A percentile compares a stretch with the other conserved stretches of the same genome.
phyloP scores from a whole-genome alignment of 1,140 invertebrate species.

The Orchestia grillus region DNA sequence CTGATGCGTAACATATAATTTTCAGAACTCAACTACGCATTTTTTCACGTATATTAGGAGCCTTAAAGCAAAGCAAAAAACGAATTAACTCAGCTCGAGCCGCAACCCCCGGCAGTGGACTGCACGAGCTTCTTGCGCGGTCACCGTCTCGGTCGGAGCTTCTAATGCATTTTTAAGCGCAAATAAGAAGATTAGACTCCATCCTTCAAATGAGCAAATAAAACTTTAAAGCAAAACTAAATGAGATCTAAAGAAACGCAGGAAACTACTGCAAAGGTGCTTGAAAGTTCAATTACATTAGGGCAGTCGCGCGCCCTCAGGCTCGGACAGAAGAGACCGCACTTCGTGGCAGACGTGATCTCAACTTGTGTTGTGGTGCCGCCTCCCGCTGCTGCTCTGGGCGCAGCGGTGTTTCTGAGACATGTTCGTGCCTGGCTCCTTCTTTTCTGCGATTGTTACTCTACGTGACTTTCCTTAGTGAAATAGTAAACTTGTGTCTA shows the following conservation, averaged over 20 bases:
- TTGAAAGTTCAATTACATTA: slow-evolving; percentile 51
- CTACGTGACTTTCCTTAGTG: neutral
- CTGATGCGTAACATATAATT: neutral
- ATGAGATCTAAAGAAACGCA: slow-evolving; percentile 44
- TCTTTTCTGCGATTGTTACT: neutral
- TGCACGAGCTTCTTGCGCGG: neutral
- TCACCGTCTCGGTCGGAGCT: neutral
- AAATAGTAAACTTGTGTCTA: too few species aligned
- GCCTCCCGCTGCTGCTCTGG: neutral
- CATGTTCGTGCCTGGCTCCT: neutral
- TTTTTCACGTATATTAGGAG: neutral
- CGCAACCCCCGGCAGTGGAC: neutral
- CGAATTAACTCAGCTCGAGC: neutral
- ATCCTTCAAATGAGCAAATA: slow-evolving; percentile 40
- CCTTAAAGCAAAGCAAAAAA: neutral
- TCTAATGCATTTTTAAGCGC: slow-evolving; percentile 42
- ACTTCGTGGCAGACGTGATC: neutral
- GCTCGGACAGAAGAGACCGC: neutral
- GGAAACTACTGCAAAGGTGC: slow-evolving; percentile 48
- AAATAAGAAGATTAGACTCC: neutral
- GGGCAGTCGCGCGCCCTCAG: neutral
- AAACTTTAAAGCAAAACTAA: slow-evolving; percentile 45
- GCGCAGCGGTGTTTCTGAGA: neutral
- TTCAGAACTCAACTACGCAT: neutral
- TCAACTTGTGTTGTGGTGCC: neutral